phyloP scores from a whole-genome alignment of 2,888 invertebrate genomes.

The Alcis repandata region DNA sequence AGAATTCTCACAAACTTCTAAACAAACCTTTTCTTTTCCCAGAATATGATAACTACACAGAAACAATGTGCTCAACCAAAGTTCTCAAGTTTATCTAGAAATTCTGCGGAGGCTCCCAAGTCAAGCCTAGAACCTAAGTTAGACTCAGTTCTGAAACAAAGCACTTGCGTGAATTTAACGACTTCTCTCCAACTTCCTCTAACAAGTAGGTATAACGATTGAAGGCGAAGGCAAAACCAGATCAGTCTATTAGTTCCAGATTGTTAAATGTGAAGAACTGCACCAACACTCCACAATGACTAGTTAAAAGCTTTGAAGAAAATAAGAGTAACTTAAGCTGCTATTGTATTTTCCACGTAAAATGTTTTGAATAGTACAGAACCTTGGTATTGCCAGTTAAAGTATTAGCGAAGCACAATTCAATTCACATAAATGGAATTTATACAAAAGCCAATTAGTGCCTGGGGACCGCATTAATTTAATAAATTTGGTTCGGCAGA shows the following conservation, averaged over 20 bases:
- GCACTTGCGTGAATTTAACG: conserved; percentile 58
- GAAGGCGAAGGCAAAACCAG: conserved; percentile 29
- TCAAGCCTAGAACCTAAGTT: conserved; percentile 55
- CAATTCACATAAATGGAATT: conserved; percentile 57
- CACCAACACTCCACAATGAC: conserved; percentile 9
- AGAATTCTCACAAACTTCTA: neutral
- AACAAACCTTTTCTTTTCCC: neutral
- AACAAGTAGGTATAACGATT: conserved; percentile 39
- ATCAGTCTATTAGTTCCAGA: conserved; percentile 35
- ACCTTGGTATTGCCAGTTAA: conserved; percentile 27
- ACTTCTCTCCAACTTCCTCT: conserved; percentile 45
- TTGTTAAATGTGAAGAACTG: conserved; percentile 32
- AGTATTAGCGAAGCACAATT: conserved; percentile 54
- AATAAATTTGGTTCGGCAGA: conserved; percentile 60
- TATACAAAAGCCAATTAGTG: conserved; percentile 67
- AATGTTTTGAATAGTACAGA: neutral
- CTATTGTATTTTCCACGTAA: conserved; percentile 5
- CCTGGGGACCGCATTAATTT: conserved; percentile 59
- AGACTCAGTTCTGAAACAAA: conserved; percentile 59
- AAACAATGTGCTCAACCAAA: conserved; percentile 25
- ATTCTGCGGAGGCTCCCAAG: conserved; percentile 54
- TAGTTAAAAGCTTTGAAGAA: neutral
- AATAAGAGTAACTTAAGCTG: neutral
- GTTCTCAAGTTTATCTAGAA: conserved; percentile 54
- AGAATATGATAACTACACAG: conserved; percentile 1